phyloP scores from a whole-genome alignment of 2,888 invertebrate species.

The Cryptocephalus moraei region DNA sequence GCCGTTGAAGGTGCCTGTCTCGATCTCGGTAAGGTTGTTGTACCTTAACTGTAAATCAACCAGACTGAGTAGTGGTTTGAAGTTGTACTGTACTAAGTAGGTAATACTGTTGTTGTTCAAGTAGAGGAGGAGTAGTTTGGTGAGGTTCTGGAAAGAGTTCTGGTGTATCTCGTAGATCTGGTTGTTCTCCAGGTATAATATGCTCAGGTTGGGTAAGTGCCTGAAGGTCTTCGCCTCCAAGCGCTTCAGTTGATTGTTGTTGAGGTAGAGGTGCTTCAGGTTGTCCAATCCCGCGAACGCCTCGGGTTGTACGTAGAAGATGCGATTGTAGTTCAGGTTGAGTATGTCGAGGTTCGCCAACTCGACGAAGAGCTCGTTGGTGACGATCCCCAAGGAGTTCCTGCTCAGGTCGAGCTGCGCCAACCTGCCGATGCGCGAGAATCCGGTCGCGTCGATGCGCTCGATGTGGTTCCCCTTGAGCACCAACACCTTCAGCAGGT shows the following conservation, averaged over 20 bases:
- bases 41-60: slow-evolving; percentile 32
- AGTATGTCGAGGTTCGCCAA: slow-evolving; percentile 33
- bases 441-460: slow-evolving; percentile 31
- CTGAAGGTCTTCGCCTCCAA: slow-evolving; percentile 32
- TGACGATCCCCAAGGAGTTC: slow-evolving; percentile 28
- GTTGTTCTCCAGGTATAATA: slow-evolving; percentile 36
- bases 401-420: slow-evolving; percentile 29
- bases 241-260: slow-evolving; percentile 33
- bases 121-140: slow-evolving; percentile 31
- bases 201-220: slow-evolving; percentile 31
- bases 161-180: slow-evolving; percentile 32
- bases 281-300: slow-evolving; percentile 33
- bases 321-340: slow-evolving; percentile 32
- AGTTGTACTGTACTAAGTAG: slow-evolving; percentile 31
- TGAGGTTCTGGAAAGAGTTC: slow-evolving; percentile 33
- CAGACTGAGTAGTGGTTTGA: slow-evolving; percentile 31
- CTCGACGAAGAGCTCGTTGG: slow-evolving; percentile 31
- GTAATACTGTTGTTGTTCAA: slow-evolving; percentile 34
- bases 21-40: slow-evolving; percentile 33
- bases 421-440: slow-evolving; percentile 31
- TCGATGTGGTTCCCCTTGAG: slow-evolving; percentile 32
- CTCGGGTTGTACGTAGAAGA: slow-evolving; percentile 31
- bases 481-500: slow-evolving; percentile 30
- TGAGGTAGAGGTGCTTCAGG: slow-evolving; percentile 35
- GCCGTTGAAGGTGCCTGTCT: slow-evolving; percentile 35